These are phyloP conservation scores for Spheniscus humboldti DNA, from an alignment of 2,797 vertebrate genomes.

Conservation along the genomic window DNA sequence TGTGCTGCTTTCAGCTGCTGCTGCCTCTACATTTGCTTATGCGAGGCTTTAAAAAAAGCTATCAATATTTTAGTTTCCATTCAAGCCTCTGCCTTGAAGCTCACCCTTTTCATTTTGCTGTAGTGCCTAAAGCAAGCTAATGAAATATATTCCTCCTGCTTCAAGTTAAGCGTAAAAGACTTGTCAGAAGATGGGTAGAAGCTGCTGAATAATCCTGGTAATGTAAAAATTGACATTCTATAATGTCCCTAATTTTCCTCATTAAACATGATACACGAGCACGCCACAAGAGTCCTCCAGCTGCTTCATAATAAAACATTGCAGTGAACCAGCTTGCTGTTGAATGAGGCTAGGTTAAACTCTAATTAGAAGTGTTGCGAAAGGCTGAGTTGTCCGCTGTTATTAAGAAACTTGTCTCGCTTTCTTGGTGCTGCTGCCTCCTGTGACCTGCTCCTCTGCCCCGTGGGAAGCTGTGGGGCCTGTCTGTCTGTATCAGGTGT, in stretches of 20 bases:
- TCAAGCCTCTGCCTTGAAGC: neutral
- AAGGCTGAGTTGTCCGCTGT: neutral
- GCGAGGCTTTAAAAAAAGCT: neutral
- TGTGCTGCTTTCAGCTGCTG: neutral
- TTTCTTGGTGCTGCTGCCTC: neutral
- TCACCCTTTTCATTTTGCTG: neutral
- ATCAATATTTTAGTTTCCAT: conserved; percentile 24
- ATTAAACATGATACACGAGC: conserved; percentile 32
- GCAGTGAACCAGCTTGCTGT: neutral
- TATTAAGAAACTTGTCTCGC: neutral
- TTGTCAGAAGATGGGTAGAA: conserved; percentile 9
- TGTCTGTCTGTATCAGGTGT: neutral
- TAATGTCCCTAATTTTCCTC: conserved; percentile 47
- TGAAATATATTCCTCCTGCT: conserved; percentile 29
- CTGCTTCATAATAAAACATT: neutral
- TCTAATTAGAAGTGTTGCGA: neutral
- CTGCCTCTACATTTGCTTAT: neutral
- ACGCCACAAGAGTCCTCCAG: neutral
- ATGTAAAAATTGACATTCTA: conserved; percentile 39
- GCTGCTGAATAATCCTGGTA: conserved; percentile 45
- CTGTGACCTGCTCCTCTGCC: neutral
- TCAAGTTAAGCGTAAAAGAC: conserved; percentile 31
- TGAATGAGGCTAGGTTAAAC: neutral
- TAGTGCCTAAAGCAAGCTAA: conserved; percentile 8
- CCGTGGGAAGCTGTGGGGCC: accelerated